A percentile compares a stretch with the other conserved stretches of the same genome.
Evolutionary conservation across 2,113 vertebrate species (phyloP).

Genomic region (Machaerirhynchus nigripectus): DNA sequence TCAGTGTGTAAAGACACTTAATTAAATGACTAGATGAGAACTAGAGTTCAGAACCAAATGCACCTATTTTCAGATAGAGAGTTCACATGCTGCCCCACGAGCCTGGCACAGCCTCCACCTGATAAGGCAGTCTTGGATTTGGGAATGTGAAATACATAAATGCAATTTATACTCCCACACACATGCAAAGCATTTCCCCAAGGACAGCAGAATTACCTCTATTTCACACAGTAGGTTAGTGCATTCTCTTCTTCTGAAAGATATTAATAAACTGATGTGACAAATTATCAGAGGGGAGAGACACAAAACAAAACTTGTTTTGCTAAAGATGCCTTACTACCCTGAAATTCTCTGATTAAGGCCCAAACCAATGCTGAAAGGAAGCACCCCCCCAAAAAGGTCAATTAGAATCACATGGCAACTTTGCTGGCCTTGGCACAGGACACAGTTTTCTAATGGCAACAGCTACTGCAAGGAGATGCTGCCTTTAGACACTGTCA

Average conservation of each 20-base stretch:
- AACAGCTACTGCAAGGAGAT: background rate
- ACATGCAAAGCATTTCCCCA: background rate
- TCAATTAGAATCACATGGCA: background rate
- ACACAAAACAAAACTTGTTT: background rate
- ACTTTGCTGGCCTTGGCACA: background rate
- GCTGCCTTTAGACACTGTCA: background rate
- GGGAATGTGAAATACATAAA: background rate
- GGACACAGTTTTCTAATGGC: background rate
- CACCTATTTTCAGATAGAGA: background rate
- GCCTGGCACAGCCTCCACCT: background rate
- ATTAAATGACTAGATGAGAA: conserved; percentile 37
- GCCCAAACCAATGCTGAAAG: background rate
- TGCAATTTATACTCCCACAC: background rate
- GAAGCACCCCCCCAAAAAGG: background rate
- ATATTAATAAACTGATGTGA: background rate
- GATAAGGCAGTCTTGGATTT: background rate
- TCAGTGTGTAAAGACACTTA: conserved; percentile 7
- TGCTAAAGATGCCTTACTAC: background rate
- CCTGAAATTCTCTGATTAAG: background rate
- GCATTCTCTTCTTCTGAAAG: background rate
- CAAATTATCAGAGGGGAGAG: background rate
- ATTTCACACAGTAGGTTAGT: background rate
- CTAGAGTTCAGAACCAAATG: background rate
- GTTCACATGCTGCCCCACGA: background rate
- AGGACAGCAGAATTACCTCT: background rate